Conservation (phyloP, 2,888 invertebrate species). For the Eristalinus aeneus region DNA sequence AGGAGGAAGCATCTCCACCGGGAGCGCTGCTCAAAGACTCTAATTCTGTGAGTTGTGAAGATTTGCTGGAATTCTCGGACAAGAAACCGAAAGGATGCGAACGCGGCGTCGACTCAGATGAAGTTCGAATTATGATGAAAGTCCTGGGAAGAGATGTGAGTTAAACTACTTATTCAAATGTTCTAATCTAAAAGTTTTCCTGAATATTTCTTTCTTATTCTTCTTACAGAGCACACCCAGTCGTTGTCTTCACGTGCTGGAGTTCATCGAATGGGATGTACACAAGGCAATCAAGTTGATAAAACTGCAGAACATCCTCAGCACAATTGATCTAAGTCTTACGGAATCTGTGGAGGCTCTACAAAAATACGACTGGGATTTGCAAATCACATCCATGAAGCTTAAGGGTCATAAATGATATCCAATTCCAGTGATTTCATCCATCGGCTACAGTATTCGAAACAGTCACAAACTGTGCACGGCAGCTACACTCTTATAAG, state of each 20-base stretch:
- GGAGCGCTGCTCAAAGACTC: constrained; percentile 80
- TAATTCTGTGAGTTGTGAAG: constrained; percentile 95
- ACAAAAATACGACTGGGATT: constrained; percentile 79
- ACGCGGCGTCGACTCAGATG: constrained; percentile 93
- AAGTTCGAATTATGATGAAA: constrained; percentile 95
- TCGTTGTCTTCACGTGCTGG: constrained; percentile 89
- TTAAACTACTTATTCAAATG: constrained; percentile 33
- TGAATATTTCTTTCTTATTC: background rate
- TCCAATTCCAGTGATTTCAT: background rate
- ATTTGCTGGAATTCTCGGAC: constrained; percentile 93
- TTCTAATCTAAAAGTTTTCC: background rate
- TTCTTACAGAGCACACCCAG: constrained; percentile 85
- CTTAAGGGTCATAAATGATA: constrained; percentile 73
- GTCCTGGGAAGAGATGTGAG: constrained; percentile 89
- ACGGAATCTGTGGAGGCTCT: constrained; percentile 77
- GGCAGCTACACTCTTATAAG: constrained; percentile 20
- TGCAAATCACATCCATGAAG: constrained; percentile 79
- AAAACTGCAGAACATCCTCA: constrained; percentile 79
- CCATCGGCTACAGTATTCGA: constrained; percentile 35
- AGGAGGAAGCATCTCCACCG: constrained; percentile 65
- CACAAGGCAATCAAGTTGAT: constrained; percentile 90
- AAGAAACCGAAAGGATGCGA: constrained; percentile 91
- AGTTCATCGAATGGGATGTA: constrained; percentile 93
- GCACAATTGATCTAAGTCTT: constrained; percentile 75
- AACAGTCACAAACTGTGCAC: constrained; percentile 49